Conservation (phyloP, 2,797 vertebrate genomes). For the Nothura maculosa region DNA sequence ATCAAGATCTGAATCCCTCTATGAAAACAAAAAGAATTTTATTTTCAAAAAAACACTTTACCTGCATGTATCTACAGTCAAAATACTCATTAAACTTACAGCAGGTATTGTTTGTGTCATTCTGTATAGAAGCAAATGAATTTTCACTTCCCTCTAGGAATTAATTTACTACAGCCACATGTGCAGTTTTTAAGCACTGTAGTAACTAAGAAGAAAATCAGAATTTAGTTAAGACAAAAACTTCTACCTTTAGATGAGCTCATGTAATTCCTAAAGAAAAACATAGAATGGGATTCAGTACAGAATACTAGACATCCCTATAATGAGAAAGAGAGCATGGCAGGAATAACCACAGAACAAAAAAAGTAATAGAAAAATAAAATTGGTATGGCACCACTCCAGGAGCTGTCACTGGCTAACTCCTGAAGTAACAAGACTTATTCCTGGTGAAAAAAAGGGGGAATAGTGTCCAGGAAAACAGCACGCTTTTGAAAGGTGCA, state of each 20-base stretch:
- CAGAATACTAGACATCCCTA: not conserved
- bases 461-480: fast-evolving
- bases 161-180: not conserved
- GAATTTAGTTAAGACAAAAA: not conserved
- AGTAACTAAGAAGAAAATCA: not conserved
- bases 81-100: not conserved
- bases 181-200: not conserved
- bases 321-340: not conserved
- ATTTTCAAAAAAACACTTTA: not conserved
- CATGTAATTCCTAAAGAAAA: not conserved
- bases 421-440: not conserved
- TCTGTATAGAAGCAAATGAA: not conserved
- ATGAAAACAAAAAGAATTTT: too few relatives aligned
- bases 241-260: not conserved
- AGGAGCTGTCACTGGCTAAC: not conserved
- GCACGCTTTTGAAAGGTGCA: not conserved
- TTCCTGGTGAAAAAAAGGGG: not conserved
- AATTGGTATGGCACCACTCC: not conserved
- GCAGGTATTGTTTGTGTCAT: not conserved
- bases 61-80: not conserved
- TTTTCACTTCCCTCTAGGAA: not conserved
- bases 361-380: not conserved
- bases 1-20: not conserved
- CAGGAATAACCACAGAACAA: not conserved
- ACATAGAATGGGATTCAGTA: not conserved